These are phyloP conservation scores for Heliconius congener DNA, from an alignment of 1,140 invertebrate species.

Conservation along the genomic window DNA sequence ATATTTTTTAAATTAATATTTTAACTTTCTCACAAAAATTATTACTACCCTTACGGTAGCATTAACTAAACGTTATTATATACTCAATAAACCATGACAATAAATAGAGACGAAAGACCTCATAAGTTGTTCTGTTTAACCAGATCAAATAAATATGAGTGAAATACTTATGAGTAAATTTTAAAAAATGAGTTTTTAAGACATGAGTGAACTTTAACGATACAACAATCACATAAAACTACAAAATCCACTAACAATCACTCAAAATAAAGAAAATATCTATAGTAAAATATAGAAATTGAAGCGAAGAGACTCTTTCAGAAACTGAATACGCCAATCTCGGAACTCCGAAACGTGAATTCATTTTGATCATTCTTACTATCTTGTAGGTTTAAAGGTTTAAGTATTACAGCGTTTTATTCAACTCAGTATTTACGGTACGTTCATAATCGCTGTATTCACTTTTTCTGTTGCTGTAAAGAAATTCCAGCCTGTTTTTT, in stretches of 20 bases:
- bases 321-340: constrained; percentile 33
- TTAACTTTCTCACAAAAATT: no score
- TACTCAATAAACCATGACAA: no score
- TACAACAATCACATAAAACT: no score
- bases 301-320: constrained; percentile 12
- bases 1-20: no score
- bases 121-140: no score
- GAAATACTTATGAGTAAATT: no score
- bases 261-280: background rate
- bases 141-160: no score
- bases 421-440: constrained; percentile 34
- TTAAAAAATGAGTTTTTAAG: no score
- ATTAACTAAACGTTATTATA: no score
- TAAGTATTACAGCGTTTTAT: constrained; percentile 36
- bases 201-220: no score
- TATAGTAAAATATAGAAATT: background rate
- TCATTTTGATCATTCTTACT: constrained; percentile 28
- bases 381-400: constrained; percentile 37
- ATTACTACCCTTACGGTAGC: no score
- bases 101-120: no score
- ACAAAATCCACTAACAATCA: background rate
- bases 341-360: constrained; percentile 28
- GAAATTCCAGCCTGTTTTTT: constrained; percentile 31
- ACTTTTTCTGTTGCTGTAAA: constrained; percentile 30
- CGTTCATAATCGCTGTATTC: constrained; percentile 32